Evolutionary conservation across 2,888 invertebrate species (phyloP).

Genomic region (Polymixis lichenea): DNA sequence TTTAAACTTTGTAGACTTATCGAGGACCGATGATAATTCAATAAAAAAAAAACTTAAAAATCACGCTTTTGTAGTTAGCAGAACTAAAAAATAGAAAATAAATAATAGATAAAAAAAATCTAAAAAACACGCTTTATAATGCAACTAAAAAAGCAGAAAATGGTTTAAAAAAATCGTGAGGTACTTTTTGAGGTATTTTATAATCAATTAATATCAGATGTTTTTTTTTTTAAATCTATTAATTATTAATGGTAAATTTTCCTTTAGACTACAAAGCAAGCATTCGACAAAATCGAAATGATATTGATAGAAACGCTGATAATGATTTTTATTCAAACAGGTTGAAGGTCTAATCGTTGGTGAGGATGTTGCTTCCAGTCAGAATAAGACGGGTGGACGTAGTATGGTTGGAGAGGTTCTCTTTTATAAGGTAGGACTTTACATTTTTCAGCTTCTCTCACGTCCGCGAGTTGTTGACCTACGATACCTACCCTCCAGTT

Average conservation of each 20-base stretch:
- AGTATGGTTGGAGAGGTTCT: conserved; percentile 92
- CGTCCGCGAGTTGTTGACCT: background rate
- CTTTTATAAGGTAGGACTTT: conserved; percentile 86
- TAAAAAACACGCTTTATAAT: no score
- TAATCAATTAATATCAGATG: no score
- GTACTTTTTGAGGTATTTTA: no score
- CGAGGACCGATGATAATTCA: no score
- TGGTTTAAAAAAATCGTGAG: no score
- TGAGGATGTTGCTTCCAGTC: conserved; percentile 92
- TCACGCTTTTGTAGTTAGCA: no score
- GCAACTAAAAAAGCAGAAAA: no score
- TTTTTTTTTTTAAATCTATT: no score
- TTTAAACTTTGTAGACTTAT: no score
- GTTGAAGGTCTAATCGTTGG: conserved; percentile 91
- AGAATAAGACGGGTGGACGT: conserved; percentile 91
- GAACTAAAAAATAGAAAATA: no score
- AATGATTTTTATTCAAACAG: conserved; percentile 62
- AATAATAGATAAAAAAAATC: no score
- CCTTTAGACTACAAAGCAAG: background rate
- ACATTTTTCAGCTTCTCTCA: background rate
- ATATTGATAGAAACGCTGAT: background rate
- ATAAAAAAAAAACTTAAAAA: no score
- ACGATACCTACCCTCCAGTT: background rate
- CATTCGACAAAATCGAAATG: background rate
- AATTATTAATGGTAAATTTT: background rate